A percentile compares a stretch with the other conserved stretches of the same genome.
Evolutionary conservation across 2,888 invertebrate genomes (phyloP).

Genomic region (Carabus problematicus): DNA sequence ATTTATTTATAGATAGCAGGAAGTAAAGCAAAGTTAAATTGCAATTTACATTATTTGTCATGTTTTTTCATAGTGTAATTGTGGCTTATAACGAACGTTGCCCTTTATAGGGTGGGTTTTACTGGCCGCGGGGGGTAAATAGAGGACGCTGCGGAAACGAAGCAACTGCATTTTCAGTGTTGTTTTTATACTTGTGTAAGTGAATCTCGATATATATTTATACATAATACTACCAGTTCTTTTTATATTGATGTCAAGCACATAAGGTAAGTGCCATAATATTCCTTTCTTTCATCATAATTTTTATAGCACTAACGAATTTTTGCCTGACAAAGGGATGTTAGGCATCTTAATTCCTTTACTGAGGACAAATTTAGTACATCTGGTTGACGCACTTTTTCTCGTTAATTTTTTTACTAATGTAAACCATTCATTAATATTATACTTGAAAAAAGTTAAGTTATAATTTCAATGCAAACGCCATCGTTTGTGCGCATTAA

Average conservation of each 20-base stretch:
- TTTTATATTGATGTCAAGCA: not conserved
- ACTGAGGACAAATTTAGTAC: too few species aligned
- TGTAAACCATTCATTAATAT: too few species aligned
- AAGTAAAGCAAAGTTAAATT: too few species aligned
- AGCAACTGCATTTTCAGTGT: constrained; percentile 26
- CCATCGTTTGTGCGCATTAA: too few species aligned
- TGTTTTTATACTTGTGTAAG: constrained; percentile 33
- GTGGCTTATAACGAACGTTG: constrained; percentile 29
- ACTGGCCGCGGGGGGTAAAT: constrained; percentile 29
- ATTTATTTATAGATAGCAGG: too few species aligned
- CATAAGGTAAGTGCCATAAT: not conserved
- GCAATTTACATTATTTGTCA: too few species aligned
- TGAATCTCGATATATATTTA: constrained; percentile 12
- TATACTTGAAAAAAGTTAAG: too few species aligned
- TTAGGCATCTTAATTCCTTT: too few species aligned
- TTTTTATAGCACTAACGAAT: constrained; percentile 13
- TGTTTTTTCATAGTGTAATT: constrained; percentile 2
- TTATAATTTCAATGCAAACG: too few species aligned
- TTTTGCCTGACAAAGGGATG: too few species aligned
- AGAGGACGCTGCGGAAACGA: constrained; percentile 34
- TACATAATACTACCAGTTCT: not conserved
- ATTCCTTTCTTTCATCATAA: constrained; percentile 2
- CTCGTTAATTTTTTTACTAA: too few species aligned
- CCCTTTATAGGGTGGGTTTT: constrained; percentile 29
- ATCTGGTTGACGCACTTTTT: too few species aligned